These are phyloP conservation scores for Irena cyanogastra DNA, from an alignment of 2,113 vertebrate genomes.

Conservation along the genomic window DNA sequence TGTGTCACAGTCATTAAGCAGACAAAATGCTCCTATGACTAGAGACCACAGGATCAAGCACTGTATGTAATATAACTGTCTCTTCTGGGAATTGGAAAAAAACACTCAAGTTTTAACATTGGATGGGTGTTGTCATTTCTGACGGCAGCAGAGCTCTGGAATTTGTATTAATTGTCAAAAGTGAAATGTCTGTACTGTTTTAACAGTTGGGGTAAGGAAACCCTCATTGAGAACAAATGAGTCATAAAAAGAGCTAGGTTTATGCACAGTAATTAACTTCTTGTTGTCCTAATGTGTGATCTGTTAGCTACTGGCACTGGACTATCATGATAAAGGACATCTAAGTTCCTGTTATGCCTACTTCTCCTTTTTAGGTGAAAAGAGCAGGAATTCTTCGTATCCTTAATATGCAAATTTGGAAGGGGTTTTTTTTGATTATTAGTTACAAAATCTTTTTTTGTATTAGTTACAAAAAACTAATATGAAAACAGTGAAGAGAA, in stretches of 20 bases:
- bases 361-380: neutral
- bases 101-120: slow-evolving; percentile 15
- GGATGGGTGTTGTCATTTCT: slow-evolving; percentile 5
- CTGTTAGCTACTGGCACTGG: neutral
- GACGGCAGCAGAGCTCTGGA: neutral
- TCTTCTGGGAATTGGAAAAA: neutral
- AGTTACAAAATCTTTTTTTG: neutral
- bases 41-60: neutral
- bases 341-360: neutral
- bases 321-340: neutral
- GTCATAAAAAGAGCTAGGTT: slow-evolving; percentile 45
- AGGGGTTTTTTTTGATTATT: neutral
- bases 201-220: neutral
- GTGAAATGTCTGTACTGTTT: slow-evolving; percentile 20
- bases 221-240: slow-evolving; percentile 34
- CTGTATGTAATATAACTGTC: neutral
- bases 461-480: neutral
- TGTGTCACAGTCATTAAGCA: neutral
- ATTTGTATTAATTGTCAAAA: slow-evolving; percentile 24
- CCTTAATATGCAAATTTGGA: neutral
- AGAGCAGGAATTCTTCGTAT: neutral
- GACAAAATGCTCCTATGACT: neutral
- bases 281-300: slow-evolving; percentile 48
- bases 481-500: neutral
- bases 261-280: slow-evolving; percentile 42